Percentiles rank a stretch among this genome's conserved stretches.
These are phyloP conservation scores for Rhingia rostrata DNA, from an alignment of 2,888 invertebrate genomes.

Conservation along the genomic window DNA sequence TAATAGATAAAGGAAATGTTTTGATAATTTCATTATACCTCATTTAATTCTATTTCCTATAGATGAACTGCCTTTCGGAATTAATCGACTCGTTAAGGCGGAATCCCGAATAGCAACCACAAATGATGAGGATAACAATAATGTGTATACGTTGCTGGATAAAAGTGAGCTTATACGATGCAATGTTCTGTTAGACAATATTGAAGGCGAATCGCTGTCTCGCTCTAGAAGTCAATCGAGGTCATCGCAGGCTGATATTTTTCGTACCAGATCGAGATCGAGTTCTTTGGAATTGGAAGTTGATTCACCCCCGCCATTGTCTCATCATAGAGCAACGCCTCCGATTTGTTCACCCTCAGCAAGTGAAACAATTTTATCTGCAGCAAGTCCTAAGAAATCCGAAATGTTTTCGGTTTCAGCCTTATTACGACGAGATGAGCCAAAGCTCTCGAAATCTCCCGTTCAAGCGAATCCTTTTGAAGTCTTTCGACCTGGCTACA, in stretches of 20 bases:
- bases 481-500: slow-evolving; percentile 84
- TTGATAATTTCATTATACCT: slow-evolving; percentile 61
- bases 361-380: slow-evolving; percentile 81
- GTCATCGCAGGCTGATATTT: slow-evolving; percentile 76
- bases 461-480: slow-evolving; percentile 81
- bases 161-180: slow-evolving; percentile 79
- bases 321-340: slow-evolving; percentile 78
- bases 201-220: slow-evolving; percentile 79
- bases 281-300: slow-evolving; percentile 90
- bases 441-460: slow-evolving; percentile 70
- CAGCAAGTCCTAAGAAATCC: slow-evolving; percentile 86
- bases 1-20: slow-evolving; percentile 53
- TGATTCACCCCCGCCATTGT: slow-evolving; percentile 87
- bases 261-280: slow-evolving; percentile 78
- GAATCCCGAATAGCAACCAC: slow-evolving; percentile 84
- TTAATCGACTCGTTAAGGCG: slow-evolving; percentile 88
- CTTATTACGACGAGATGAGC: slow-evolving; percentile 90
- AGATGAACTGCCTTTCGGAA: slow-evolving; percentile 93
- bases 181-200: slow-evolving; percentile 79
- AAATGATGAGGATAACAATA: slow-evolving; percentile 85
- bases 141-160: slow-evolving; percentile 80
- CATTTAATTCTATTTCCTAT: slow-evolving; percentile 76
- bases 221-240: slow-evolving; percentile 80
- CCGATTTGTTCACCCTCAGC: slow-evolving; percentile 79
- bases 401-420: slow-evolving; percentile 94